Base-by-base conservation (phyloP, 2,888 invertebrate genomes). In the Sicus ferrugineus region DNA sequence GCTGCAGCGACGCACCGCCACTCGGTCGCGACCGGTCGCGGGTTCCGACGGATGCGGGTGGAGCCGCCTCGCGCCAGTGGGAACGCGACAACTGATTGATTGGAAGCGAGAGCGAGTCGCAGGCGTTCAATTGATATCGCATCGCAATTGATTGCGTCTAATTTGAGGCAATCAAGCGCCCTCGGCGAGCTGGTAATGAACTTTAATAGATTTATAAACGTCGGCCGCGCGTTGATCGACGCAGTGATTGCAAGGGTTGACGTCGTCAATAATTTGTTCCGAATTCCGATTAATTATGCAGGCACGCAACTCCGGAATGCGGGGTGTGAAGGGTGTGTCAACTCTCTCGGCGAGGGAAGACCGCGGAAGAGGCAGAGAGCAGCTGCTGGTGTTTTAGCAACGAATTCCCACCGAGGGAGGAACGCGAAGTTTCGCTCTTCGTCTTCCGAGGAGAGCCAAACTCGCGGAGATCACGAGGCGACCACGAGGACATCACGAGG, bases 141-240 rank as follows among this genome's bases (percentile, higher is more conserved):
- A 72, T 71, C 72, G 72, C 64, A 72, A 71, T 77, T 81, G 79
- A 80, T 80, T 81, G 80, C 73, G 78, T 76, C 78, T 81, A 80
- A 81, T 80, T 81, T 78, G 81, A 80, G 79, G 74, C 78, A 80
- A 77, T 81, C 73, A 76, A 72, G 70, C 66, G 74, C n/a, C n/a
- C n/a, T n/a, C 50, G 50, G 4, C 16, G n/a, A 42, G 42, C 16
- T n/a, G 42, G 14, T 42, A n/a, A 50, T 28, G 54, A 54, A 21
- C 19, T 19, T 11, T 28, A 23, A 54, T 28, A 23, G 21, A 26
- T 7, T 54, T 54, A 28, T 46, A n/a, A 46, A 46, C 46, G 46
- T 46, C 46, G 19, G 46, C n/a, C 23, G 9, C 11, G 9, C 28
- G 54, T 5, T 28, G 5, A 42, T 42, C 5, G 11, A 42, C 3